Conservation (phyloP, 2,888 invertebrate species). For the Oxycera nigricornis region DNA sequence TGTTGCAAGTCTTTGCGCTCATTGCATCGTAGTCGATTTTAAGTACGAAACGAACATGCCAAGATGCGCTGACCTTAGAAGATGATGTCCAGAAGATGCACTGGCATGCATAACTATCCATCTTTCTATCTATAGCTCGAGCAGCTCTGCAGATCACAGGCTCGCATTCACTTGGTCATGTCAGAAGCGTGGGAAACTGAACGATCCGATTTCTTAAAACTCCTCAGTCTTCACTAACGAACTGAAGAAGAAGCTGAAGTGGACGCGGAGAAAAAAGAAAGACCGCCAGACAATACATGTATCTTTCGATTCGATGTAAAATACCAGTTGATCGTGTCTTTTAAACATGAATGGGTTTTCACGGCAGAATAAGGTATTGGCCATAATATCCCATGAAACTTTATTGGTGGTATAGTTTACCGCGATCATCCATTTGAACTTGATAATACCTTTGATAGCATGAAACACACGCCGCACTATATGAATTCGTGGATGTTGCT, state of each 20-base stretch:
- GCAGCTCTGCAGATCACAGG: background rate
- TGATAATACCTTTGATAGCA: background rate
- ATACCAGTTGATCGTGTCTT: conserved; percentile 10
- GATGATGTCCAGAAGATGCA: conserved; percentile 29
- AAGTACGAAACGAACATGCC: conserved; percentile 3
- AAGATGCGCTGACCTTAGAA: conserved; percentile 17
- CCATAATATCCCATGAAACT: background rate
- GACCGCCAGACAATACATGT: background rate
- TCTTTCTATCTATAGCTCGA: background rate
- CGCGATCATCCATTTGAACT: background rate
- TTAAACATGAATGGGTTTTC: conserved; percentile 1
- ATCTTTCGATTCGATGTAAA: background rate
- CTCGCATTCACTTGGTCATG: conserved; percentile 29
- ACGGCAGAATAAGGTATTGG: background rate
- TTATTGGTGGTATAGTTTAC: background rate
- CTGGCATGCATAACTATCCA: background rate
- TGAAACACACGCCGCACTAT: background rate
- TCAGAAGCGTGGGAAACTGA: conserved; percentile 47
- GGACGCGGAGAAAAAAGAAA: conserved; percentile 10
- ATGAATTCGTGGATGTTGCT: too few relatives aligned
- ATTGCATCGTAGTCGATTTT: background rate
- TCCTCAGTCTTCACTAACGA: background rate
- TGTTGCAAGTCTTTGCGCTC: background rate
- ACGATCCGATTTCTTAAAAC: conserved; percentile 42
- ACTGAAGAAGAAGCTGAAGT: background rate